A percentile compares a stretch with the other conserved stretches of the same genome.
phyloP scores from a whole-genome alignment of 2,797 vertebrate genomes.

The Meda fulgida region DNA sequence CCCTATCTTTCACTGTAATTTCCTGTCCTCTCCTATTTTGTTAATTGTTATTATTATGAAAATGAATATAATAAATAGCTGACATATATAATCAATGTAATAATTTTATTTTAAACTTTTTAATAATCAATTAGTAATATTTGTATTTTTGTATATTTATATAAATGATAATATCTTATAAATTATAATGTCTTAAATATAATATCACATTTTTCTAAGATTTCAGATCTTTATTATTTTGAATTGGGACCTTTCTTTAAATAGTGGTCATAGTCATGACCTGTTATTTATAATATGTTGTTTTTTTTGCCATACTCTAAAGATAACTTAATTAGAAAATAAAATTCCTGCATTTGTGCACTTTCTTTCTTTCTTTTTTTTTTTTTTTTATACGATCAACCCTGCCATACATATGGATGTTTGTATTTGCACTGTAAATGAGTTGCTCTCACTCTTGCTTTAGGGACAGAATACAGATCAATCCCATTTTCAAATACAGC shows the following conservation, averaged over 20 bases:
- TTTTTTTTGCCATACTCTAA: conserved; percentile 71
- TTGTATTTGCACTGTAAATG: conserved; percentile 83
- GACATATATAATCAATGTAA: not conserved
- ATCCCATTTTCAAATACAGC: conserved; percentile 79
- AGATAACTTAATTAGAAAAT: conserved; percentile 74
- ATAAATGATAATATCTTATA: too few relatives aligned
- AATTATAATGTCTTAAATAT: too few relatives aligned
- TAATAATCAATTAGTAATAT: not conserved
- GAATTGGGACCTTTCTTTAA: not conserved
- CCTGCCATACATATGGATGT: conserved; percentile 75
- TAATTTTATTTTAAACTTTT: not conserved
- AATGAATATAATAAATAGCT: not conserved
- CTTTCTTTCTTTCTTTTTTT: conserved; percentile 66
- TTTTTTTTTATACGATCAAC: conserved; percentile 77
- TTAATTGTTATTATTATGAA: not conserved
- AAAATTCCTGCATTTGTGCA: conserved; percentile 71
- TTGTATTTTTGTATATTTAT: not conserved
- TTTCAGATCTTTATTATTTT: not conserved
- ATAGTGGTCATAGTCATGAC: not conserved
- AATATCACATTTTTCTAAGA: not conserved
- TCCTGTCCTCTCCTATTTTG: not conserved
- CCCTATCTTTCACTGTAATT: not conserved
- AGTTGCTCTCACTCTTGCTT: conserved; percentile 74
- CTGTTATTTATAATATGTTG: not conserved
- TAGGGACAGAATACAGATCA: conserved; percentile 76